A percentile compares a stretch with the other conserved stretches of the same genome.
phyloP scores from a whole-genome alignment of 2,888 invertebrate genomes.

The Junonia oenone region DNA sequence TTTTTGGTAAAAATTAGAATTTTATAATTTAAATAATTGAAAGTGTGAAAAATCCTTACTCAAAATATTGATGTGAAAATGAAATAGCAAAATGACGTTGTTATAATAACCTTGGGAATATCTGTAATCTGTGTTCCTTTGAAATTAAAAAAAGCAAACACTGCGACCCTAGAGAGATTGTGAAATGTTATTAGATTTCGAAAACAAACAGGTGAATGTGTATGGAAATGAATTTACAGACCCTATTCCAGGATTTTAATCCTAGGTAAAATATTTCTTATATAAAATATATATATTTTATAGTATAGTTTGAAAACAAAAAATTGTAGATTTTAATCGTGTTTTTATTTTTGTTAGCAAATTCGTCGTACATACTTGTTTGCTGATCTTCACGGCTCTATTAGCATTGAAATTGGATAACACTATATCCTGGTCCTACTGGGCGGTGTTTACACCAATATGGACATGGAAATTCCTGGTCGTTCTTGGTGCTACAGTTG shows the following conservation, averaged over 20 bases:
- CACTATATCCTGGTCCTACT: conserved; percentile 94
- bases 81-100: background rate
- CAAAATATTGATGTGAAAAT: background rate
- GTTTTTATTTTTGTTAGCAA: conserved; percentile 82
- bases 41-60: background rate
- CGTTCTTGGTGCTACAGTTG: conserved; percentile 92
- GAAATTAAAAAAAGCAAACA: background rate
- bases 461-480: conserved; percentile 98
- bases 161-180: conserved; percentile 16
- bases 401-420: conserved; percentile 94
- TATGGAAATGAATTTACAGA: conserved; percentile 90
- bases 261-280: conserved; percentile 82
- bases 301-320: background rate
- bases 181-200: conserved; percentile 34
- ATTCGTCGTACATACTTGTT: conserved; percentile 96
- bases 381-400: conserved; percentile 93
- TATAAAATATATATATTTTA: background rate
- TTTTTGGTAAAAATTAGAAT: background rate
- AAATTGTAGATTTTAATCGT: conserved; percentile 19
- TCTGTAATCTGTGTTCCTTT: background rate
- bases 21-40: background rate
- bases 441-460: conserved; percentile 97
- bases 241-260: conserved; percentile 94
- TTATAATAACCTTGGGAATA: background rate
- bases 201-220: conserved; percentile 54